These are phyloP conservation scores for Rhopalosiphum maidis DNA, from an alignment of 1,140 invertebrate genomes.

Conservation along the genomic window DNA sequence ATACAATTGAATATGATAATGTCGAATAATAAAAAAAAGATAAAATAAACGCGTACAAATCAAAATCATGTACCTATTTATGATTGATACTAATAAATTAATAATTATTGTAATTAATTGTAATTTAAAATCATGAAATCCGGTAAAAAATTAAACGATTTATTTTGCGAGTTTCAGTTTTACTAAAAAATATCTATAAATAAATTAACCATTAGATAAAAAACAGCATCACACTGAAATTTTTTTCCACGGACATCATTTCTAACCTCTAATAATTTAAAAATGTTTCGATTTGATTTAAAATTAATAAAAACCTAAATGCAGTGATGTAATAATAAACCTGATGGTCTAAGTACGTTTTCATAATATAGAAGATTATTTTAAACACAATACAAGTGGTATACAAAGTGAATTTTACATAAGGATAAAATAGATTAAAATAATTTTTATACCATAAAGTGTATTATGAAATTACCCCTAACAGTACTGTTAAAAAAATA, in stretches of 20 bases:
- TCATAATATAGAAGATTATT: not conserved
- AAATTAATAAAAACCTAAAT: not conserved
- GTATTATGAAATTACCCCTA: not conserved
- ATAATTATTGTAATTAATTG: not conserved
- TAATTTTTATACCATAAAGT: not conserved
- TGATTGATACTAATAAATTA: not conserved
- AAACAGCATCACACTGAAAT: no score
- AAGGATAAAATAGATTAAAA: not conserved
- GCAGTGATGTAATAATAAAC: not conserved
- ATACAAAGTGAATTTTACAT: not conserved
- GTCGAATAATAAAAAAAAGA: not conserved
- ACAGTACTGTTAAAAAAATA: not conserved
- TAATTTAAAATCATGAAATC: not conserved
- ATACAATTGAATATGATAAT: not conserved
- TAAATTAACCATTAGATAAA: no score
- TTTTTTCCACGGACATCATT: not conserved
- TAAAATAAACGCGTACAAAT: not conserved
- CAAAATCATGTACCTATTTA: not conserved
- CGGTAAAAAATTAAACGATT: no score
- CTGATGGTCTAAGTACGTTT: not conserved
- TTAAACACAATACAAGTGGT: not conserved
- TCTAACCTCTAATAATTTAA: not conserved
- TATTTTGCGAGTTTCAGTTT: no score
- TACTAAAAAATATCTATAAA: no score
- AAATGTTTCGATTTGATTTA: not conserved